These are phyloP conservation scores for Patella depressa DNA, from an alignment of 2,888 invertebrate species.

Conservation along the genomic window DNA sequence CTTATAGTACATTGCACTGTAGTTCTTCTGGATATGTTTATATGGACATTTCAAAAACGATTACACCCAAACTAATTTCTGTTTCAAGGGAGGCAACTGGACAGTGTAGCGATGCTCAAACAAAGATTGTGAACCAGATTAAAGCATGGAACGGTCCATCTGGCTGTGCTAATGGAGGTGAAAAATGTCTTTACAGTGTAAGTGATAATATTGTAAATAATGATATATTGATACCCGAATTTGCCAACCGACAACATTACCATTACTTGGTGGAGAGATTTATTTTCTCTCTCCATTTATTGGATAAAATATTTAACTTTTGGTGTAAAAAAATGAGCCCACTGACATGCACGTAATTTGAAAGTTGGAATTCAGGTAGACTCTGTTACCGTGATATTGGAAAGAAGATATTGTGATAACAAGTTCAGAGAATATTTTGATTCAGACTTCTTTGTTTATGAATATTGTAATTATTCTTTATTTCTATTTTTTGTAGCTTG, in stretches of 20 bases:
- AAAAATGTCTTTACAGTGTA: constrained; percentile 63
- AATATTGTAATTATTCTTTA: no score
- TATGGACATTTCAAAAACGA: no score
- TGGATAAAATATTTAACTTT: no score
- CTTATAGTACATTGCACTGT: neutral
- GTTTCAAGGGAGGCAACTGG: neutral
- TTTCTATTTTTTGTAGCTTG: constrained; percentile 43
- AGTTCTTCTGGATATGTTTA: neutral
- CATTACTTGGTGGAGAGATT: no score
- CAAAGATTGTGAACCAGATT: constrained; percentile 54
- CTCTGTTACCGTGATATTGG: no score
- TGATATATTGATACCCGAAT: neutral
- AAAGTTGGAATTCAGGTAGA: no score
- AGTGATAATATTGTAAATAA: constrained; percentile 14
- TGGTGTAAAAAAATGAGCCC: no score
- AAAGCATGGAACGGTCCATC: constrained; percentile 46
- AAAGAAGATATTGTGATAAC: no score
- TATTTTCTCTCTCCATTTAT: no score
- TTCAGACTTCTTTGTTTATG: no score
- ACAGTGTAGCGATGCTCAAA: constrained; percentile 30
- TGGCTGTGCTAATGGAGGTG: constrained; percentile 56
- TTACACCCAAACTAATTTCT: neutral
- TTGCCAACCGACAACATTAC: neutral
- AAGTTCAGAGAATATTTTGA: no score
- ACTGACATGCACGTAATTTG: no score